Conservation (phyloP, 1,140 invertebrate genomes). For the Pemphigus obesinymphae region DNA sequence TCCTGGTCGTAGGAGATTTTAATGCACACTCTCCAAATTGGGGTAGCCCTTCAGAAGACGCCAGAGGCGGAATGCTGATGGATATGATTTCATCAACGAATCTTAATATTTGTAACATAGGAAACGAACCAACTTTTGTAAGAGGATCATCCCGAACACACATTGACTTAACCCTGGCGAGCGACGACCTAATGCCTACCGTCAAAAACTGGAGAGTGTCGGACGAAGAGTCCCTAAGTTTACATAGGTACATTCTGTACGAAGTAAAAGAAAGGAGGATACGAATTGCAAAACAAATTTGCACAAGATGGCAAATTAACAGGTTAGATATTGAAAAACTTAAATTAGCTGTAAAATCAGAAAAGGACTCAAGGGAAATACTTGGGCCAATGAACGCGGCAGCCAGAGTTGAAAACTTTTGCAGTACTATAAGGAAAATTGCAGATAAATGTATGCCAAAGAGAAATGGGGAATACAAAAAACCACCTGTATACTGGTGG, state of each 20-base stretch:
- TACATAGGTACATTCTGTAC: neutral
- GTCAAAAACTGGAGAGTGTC: neutral
- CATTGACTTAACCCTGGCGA: neutral
- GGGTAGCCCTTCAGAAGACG: neutral
- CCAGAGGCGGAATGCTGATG: neutral
- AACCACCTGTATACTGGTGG: neutral
- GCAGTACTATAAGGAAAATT: neutral
- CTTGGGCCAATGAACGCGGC: neutral
- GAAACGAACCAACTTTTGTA: slow-evolving; percentile 20
- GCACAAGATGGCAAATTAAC: neutral
- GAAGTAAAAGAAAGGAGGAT: neutral
- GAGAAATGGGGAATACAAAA: neutral
- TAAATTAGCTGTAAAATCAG: neutral
- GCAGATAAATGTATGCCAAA: neutral
- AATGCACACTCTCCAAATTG: slow-evolving; percentile 4
- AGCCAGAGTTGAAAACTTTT: neutral
- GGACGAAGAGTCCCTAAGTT: neutral
- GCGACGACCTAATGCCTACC: neutral
- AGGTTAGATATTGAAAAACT: neutral
- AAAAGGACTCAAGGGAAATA: neutral
- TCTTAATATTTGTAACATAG: neutral
- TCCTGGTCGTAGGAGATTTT: neutral
- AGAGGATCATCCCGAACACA: neutral
- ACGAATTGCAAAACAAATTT: neutral
- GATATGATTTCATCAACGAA: neutral